Evolutionary conservation across 2,797 vertebrate species (phyloP).

Genomic region (Ataeniobius toweri): DNA sequence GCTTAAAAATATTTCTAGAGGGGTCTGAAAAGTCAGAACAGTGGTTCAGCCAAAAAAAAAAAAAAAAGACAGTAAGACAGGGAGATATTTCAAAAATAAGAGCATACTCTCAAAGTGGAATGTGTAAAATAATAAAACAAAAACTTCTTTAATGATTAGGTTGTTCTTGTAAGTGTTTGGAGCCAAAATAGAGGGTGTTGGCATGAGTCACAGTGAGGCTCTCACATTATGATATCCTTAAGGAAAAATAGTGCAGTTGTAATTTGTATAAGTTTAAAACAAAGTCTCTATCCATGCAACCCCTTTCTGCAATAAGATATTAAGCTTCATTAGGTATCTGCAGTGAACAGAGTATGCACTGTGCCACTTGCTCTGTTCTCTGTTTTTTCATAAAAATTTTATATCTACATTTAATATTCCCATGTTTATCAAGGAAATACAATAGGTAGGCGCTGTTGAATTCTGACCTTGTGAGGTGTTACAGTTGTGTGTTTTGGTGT

Average conservation of each 20-base stretch:
- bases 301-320: background rate
- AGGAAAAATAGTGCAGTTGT: background rate
- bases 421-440: conserved; percentile 42
- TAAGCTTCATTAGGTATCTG: background rate
- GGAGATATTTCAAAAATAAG: background rate
- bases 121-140: background rate
- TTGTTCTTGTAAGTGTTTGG: background rate
- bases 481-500: conserved; percentile 8
- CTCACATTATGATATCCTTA: background rate
- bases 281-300: background rate
- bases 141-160: too few relatives aligned
- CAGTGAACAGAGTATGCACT: background rate
- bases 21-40: too few relatives aligned
- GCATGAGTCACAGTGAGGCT: background rate
- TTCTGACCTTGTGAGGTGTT: conserved; percentile 32
- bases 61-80: background rate
- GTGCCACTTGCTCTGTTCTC: conserved; percentile 39
- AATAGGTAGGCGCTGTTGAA: conserved; percentile 35
- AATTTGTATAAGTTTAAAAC: background rate
- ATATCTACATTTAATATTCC: conserved; percentile 17
- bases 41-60: background rate
- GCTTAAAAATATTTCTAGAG: background rate
- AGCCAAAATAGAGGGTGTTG: background rate
- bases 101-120: background rate
- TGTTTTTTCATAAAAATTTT: conserved; percentile 56